Base-by-base conservation (phyloP, 2,888 invertebrate species). In the Spodoptera littoralis region DNA sequence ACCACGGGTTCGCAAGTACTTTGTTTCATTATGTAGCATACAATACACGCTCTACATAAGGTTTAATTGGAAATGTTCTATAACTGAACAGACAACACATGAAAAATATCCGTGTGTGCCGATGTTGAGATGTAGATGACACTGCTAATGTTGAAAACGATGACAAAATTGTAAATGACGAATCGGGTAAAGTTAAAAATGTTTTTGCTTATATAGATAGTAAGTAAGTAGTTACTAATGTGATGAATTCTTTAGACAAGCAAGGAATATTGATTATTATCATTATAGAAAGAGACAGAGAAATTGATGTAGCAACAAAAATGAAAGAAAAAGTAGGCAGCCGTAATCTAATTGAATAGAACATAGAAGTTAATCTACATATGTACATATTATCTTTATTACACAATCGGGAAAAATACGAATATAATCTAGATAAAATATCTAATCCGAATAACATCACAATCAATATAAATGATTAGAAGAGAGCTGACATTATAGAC, bases 41-140 rank as follows among this genome's bases (percentile, higher is more conserved):
- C 73, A 76, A 78, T 65, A 64, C 66, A 59, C 11, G 71, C 65
- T 65, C 65, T 57, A 70, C 46, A 65, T 77, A 73, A 27, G 58
- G 59, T 74, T 72, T 76, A 76, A 80, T 78, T 80, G 74, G 70
- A 70, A 66, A 70, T 73, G 67, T 77, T 63, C 59, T 51, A 63
- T 59, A 61, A 58, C 54, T 27, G 46, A 67, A 71, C 79, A 76
- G 65, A 73, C 62, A 77, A 74, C 77, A 79, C 65, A 79, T 73
- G 60, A 71, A 79, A 73, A 63, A 63, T 59, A 24, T 46, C 41
- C 1, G 30, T 76, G 73, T 67, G 76, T 72, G 63, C 54, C 43
- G n/a, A 60, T 60, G 73, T 73, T 73, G 73, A 72, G 67, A 76
- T 73, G 59, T 59, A 48, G 12, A 11, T 56, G 71, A 59, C 9